Base-by-base conservation (phyloP, 2,797 vertebrate genomes). In the Tolypeutes matacus region DNA sequence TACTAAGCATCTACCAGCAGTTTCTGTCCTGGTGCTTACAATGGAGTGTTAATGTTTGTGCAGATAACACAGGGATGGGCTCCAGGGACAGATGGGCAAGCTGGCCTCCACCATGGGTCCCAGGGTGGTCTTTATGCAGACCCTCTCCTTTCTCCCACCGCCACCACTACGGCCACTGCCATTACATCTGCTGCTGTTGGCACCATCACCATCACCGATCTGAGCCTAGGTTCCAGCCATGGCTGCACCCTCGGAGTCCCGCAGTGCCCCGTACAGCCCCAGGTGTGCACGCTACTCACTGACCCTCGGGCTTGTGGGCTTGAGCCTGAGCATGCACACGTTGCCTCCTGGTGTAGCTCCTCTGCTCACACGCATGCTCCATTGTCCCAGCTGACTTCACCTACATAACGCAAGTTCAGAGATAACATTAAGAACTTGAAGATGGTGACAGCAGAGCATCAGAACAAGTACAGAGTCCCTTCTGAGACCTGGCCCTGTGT, bases 111-210 rank as follows among this genome's bases (percentile, higher is more conserved):
- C 12, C n/a, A 5, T 0, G 31, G 7, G 1, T 56, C 60, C 29
- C 51, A 10, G 1, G 0, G 14, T 13, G 12, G 51, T 9, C 7
- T n/a, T 31, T 75, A 27, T 0, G 12, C 27, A 21, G 21, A 70
- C 11, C 5, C 10, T 1, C 9, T 34, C 20, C 17, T 29, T 5
- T 36, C 25, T 49, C 60, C 31, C 65, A 13, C 4, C 31, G 31
- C 46, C 6, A 3, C 42, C 29, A 14, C 51, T 34, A 8, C 75
- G 36, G 34, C 64, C 15, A 2, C 60, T 31, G 8, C 14, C 27
- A 2, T 34, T 27, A 5, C 12, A 20, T 27, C 73, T 7, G n/a
- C 56, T 58, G 0, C 67, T 23, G 36, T 20, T 4, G 3, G 29
- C 20, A 4, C n/a, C 42, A 1, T 25, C 36, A 34, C 42, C 23